Conservation (phyloP, 2,113 vertebrate species). For the Etheostoma cragini region DNA sequence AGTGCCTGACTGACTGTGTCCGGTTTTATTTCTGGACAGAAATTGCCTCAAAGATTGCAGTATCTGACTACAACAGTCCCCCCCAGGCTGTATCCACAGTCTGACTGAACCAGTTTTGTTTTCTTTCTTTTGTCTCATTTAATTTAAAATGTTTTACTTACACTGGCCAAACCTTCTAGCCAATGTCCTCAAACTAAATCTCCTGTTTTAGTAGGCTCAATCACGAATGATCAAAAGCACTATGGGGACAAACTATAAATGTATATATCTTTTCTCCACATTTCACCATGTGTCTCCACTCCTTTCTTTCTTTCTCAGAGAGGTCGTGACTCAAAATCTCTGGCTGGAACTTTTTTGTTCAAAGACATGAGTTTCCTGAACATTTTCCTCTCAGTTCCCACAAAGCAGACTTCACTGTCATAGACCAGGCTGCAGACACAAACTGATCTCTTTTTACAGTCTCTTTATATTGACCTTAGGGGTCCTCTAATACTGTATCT, state of each 20-base stretch:
- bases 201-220: background rate
- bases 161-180: background rate
- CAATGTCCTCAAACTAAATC: background rate
- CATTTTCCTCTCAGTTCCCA: constrained; percentile 8
- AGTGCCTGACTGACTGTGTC: background rate
- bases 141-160: background rate
- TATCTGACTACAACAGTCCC: background rate
- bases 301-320: constrained; percentile 4
- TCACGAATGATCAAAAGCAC: background rate
- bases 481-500: too few species aligned
- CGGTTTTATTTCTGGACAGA: background rate
- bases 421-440: background rate
- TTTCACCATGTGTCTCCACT: constrained; percentile 23
- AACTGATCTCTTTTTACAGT: too few species aligned
- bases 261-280: constrained; percentile 25
- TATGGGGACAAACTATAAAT: background rate
- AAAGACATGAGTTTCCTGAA: constrained; percentile 6
- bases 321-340: constrained; percentile 4
- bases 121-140: constrained; percentile 1
- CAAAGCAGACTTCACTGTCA: constrained; percentile 20
- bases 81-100: background rate
- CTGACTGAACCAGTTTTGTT: background rate
- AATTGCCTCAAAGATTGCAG: background rate
- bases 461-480: too few species aligned
- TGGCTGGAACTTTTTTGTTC: background rate